These are phyloP conservation scores for Caenorhabditis tropicalis DNA, from an alignment of 1,140 invertebrate genomes.

Conservation along the genomic window DNA sequence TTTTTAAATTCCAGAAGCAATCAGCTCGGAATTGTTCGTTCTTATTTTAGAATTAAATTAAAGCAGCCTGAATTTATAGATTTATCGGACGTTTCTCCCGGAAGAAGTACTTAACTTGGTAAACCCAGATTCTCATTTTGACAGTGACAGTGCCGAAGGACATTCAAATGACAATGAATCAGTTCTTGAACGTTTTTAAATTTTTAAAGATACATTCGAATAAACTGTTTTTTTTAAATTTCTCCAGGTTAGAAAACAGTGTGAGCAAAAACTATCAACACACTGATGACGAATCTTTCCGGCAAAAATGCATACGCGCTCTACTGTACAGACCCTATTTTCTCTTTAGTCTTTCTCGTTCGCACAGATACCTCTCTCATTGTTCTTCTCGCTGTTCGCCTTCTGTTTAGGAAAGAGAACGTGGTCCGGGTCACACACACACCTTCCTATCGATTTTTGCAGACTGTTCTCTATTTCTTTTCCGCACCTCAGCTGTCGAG, in stretches of 20 bases:
- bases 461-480: neutral
- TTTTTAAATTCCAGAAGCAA: no score
- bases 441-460: neutral
- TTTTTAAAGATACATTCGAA: no score
- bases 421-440: neutral
- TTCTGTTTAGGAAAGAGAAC: neutral
- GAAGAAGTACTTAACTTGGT: conserved; percentile 28
- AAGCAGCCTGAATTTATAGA: neutral
- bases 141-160: neutral
- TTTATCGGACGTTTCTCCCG: neutral
- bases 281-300: neutral
- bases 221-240: neutral
- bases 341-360: neutral
- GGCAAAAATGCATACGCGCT: neutral
- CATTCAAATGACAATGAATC: neutral
- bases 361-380: neutral
- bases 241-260: no score
- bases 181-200: neutral
- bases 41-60: no score
- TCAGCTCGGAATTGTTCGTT: no score
- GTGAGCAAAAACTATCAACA: no score
- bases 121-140: neutral
- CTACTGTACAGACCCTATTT: neutral
- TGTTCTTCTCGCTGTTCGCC: neutral
- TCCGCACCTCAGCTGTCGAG: neutral